Evolutionary conservation across 2,113 vertebrate genomes (phyloP), one percentile per base, ranked within the genome.

Genomic region (Pelvicachromis taeniatus): DNA sequence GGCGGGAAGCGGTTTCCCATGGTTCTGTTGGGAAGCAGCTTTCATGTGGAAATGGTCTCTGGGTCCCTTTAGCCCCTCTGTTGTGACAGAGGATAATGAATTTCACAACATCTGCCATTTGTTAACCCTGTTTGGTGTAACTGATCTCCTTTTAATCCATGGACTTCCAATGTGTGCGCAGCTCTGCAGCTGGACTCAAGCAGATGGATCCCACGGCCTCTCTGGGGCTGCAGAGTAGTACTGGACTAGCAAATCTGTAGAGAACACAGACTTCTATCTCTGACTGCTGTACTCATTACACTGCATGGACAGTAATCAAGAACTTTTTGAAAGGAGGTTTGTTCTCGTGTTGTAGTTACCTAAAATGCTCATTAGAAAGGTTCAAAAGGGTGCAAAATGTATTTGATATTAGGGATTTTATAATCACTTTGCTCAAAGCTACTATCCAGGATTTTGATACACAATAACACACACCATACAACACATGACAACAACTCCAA

Each of bases 81-180:
- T 94, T 94, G 89, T 92, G 93, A 94, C 92, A 92, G 78, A 88
- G 84, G 88, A 93, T 94, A 93, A 95, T 93, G 85, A 89, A 95
- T 92, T 94, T 95, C 91, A 92, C 84, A 86, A 95, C 95, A 95
- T 95, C 92, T 95, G 95, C 88, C 89, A 92, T 95, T 94, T 92
- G 92, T 95, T 95, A 93, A 87, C 73, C 88, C 77, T 81, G 84
- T 95, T 94, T 93, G 89, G 88, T 93, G 90, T 87, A 94, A 94
- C 92, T 63, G 88, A 93, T 93, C 93, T 94, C 82, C 83, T 91
- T 95, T 93, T 91, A 94, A 95, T 93, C 88, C 82, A 26, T 65
- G 85, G 81, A 90, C 89, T 95, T 95, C 86, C 68, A 91, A 85
- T 77, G 52, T 42, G 82, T 92, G 84, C 81, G 87, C 85, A 87